A percentile compares a stretch with the other conserved stretches of the same genome.
Evolutionary conservation across 2,888 invertebrate species (phyloP).

Genomic region (Euplexia lucipara): DNA sequence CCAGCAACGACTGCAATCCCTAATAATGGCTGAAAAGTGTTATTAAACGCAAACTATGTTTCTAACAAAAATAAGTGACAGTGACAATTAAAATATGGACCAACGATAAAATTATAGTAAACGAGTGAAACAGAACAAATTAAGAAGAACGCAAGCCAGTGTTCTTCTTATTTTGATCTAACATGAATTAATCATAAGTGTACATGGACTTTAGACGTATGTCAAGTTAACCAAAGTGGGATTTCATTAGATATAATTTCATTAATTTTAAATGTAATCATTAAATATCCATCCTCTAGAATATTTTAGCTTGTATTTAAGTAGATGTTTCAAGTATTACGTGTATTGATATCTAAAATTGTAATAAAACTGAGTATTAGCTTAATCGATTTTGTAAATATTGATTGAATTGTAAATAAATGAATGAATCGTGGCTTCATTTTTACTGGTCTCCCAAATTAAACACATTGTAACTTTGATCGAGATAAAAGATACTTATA

Average conservation of each 20-base stretch:
- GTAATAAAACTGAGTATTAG: constrained; percentile 46
- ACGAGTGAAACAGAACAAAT: constrained; percentile 71
- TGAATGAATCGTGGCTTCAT: constrained; percentile 31
- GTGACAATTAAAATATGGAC: constrained; percentile 30
- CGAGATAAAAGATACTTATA: constrained; percentile 45
- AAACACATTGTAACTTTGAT: constrained; percentile 41
- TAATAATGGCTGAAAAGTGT: constrained; percentile 36
- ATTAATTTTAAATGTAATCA: constrained; percentile 42
- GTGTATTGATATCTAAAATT: constrained; percentile 49
- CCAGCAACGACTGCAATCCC: constrained; percentile 71
- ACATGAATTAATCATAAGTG: constrained; percentile 34
- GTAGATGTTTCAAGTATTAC: constrained; percentile 51
- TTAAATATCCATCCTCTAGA: constrained; percentile 39
- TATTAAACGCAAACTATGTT: not conserved
- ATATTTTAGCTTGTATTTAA: constrained; percentile 41
- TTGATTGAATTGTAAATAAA: constrained; percentile 66
- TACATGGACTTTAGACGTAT: constrained; percentile 50
- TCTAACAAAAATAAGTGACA: constrained; percentile 38
- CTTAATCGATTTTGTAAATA: constrained; percentile 57
- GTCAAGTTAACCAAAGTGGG: constrained; percentile 77
- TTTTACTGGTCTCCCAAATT: constrained; percentile 35
- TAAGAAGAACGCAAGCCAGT: constrained; percentile 76
- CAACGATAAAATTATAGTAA: constrained; percentile 22
- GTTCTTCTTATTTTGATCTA: constrained; percentile 82
- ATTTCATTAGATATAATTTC: constrained; percentile 51